These are phyloP conservation scores for Monarcha castaneiventris DNA, from an alignment of 2,113 vertebrate genomes.

Conservation along the genomic window DNA sequence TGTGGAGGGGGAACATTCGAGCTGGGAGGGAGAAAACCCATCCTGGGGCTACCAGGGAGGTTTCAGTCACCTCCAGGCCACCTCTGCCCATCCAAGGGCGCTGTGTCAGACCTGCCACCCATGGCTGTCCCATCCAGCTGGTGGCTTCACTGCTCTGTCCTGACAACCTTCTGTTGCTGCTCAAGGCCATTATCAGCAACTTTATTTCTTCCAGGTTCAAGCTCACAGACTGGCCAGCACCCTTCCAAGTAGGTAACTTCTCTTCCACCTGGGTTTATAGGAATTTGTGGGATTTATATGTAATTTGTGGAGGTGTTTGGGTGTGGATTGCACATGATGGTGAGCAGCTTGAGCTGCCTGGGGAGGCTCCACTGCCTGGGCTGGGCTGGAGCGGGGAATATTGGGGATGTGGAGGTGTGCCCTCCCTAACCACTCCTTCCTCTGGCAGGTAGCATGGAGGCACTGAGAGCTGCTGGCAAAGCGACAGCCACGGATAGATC, in stretches of 20 bases:
- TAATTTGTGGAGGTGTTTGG: fast-evolving
- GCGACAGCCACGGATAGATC: fast-evolving
- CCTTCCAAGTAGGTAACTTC: conserved; percentile 30
- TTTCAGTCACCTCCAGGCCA: background rate
- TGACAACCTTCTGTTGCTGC: background rate
- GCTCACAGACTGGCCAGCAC: conserved; percentile 66
- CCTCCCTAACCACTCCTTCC: background rate
- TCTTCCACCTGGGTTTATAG: background rate
- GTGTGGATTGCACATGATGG: background rate
- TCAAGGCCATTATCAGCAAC: background rate
- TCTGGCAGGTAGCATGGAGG: background rate
- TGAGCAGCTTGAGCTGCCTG: background rate
- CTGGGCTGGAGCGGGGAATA: background rate
- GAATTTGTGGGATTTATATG: fast-evolving
- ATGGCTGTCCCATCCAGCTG: fast-evolving
- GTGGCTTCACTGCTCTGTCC: too few species aligned
- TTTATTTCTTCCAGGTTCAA: conserved; percentile 80
- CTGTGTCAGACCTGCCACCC: background rate
- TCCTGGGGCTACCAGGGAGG: too few species aligned
- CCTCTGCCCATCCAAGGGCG: background rate
- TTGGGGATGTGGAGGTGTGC: fast-evolving
- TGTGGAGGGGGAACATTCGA: background rate
- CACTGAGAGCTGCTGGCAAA: background rate
- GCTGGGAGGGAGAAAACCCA: background rate
- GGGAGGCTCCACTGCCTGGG: background rate